Evolutionary conservation across 2,113 vertebrate genomes (phyloP).

Genomic region (Tichodroma muraria): DNA sequence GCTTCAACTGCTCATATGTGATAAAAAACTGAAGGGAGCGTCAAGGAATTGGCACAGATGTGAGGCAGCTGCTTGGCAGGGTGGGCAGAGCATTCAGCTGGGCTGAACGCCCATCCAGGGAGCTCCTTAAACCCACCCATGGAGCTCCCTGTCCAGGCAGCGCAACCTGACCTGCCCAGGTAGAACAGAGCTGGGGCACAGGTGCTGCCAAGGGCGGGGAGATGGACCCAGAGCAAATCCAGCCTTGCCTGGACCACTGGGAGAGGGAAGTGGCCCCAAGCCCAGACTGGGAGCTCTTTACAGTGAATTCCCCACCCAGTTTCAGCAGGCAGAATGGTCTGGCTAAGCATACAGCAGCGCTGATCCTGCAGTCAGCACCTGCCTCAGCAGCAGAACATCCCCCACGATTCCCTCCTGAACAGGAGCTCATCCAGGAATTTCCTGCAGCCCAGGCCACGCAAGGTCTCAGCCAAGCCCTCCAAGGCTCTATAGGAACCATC

Average conservation of each 20-base stretch:
- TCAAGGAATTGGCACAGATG: constrained; percentile 67
- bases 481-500: background rate
- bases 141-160: background rate
- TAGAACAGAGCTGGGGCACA: too few species aligned
- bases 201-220: background rate
- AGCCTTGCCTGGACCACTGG: background rate
- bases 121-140: background rate
- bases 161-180: background rate
- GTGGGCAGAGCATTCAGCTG: background rate
- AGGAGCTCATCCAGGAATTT: background rate
- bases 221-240: background rate
- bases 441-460: background rate
- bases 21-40: constrained; percentile 88
- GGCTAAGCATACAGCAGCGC: background rate
- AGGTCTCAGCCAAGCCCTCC: background rate
- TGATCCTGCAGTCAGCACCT: background rate
- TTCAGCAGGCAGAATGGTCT: background rate
- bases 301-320: background rate
- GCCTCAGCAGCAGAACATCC: background rate
- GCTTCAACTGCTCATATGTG: constrained; percentile 94
- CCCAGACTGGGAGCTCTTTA: background rate
- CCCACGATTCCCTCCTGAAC: background rate
- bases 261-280: background rate
- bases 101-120: background rate
- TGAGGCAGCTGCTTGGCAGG: background rate